phyloP scores from a whole-genome alignment of 2,888 invertebrate species.

The Spatulosminthurus flaviceps region DNA sequence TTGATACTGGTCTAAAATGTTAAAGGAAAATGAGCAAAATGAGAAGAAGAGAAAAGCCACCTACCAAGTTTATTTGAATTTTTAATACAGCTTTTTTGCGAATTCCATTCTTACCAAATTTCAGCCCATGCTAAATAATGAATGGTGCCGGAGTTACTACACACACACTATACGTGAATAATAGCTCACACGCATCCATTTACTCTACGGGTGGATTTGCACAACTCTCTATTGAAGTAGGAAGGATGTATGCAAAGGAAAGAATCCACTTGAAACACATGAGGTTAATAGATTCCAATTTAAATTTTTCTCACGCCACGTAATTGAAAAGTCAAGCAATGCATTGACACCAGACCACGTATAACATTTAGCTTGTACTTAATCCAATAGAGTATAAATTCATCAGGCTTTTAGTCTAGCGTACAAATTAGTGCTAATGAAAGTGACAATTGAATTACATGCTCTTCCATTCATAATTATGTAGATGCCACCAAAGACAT shows the following conservation, averaged over 20 bases:
- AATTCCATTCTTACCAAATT: not conserved
- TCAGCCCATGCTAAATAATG: too few relatives aligned
- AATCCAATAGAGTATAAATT: too few relatives aligned
- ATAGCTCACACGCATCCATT: not conserved
- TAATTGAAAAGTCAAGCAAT: conserved; percentile 3
- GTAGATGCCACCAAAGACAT: not conserved
- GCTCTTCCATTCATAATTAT: not conserved
- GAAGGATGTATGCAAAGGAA: not conserved
- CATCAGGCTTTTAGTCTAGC: too few relatives aligned
- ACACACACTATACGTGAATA: not conserved
- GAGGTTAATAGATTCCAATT: conserved; percentile 3
- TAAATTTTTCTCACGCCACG: not conserved
- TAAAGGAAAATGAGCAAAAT: too few relatives aligned
- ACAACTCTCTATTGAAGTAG: not conserved
- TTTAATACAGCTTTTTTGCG: conserved; percentile 5
- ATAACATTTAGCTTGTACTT: too few relatives aligned
- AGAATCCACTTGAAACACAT: not conserved
- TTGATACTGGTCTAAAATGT: too few relatives aligned
- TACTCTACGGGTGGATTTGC: not conserved
- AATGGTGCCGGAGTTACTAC: not conserved
- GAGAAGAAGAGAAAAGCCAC: not conserved
- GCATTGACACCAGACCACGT: too few relatives aligned
- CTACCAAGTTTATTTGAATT: conserved; percentile 13
- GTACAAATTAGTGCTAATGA: conserved; percentile 1
- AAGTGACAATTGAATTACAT: conserved; percentile 1